These are phyloP conservation scores for Iguana delicatissima DNA, from an alignment of 2,797 vertebrate genomes.

Conservation along the genomic window DNA sequence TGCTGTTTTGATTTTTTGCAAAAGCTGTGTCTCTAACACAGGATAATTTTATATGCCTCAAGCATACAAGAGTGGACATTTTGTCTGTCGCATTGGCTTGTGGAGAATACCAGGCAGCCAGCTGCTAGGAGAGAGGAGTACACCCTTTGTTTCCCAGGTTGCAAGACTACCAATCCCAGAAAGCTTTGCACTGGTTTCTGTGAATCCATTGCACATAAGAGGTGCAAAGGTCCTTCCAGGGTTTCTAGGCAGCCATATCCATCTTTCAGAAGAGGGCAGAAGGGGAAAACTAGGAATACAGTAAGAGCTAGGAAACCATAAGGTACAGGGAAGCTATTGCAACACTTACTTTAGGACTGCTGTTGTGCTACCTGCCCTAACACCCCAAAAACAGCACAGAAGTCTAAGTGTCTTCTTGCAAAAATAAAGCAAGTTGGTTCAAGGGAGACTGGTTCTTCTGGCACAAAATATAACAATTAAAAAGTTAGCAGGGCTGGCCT, in stretches of 20 bases:
- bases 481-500: too few species aligned
- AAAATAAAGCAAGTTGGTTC: neutral
- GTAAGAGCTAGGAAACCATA: neutral
- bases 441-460: neutral
- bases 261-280: neutral
- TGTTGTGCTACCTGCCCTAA: neutral
- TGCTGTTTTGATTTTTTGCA: neutral
- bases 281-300: neutral
- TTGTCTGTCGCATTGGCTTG: conserved; percentile 5
- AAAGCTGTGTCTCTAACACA: neutral
- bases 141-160: conserved; percentile 21
- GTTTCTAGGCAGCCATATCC: neutral
- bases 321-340: too few species aligned
- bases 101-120: conserved; percentile 18
- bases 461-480: neutral
- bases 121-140: neutral
- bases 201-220: neutral
- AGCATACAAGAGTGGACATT: conserved; percentile 9
- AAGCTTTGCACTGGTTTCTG: neutral
- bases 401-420: neutral
- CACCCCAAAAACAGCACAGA: neutral
- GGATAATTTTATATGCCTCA: neutral
- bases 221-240: neutral
- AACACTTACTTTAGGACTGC: neutral
- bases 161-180: conserved; percentile 29